These are phyloP conservation scores for Spea bombifrons DNA, from an alignment of 2,113 vertebrate species.

Conservation along the genomic window DNA sequence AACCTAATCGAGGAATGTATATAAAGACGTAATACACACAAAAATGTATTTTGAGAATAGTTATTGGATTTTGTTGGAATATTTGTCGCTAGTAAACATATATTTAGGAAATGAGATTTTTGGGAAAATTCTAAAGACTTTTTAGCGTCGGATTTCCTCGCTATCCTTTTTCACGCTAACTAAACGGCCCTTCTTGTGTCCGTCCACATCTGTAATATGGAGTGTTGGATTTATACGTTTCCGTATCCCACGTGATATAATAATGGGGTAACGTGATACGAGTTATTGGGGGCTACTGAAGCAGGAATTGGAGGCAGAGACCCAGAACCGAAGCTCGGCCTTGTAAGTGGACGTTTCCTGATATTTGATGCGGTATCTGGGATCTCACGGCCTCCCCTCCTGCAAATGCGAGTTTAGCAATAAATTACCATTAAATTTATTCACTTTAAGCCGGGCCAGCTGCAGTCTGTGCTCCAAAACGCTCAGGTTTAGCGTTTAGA, in stretches of 20 bases:
- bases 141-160: too few species aligned
- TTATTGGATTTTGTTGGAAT: too few species aligned
- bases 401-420: neutral
- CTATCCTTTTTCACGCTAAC: conserved; percentile 5
- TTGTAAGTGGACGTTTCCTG: conserved; percentile 3
- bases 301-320: conserved; percentile 7
- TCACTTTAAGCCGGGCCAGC: too few species aligned
- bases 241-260: conserved; percentile 4
- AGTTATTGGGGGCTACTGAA: conserved; percentile 20
- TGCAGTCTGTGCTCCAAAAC: too few species aligned
- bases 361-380: neutral
- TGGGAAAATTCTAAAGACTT: too few species aligned
- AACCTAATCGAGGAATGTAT: too few species aligned
- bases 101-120: too few species aligned
- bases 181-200: neutral
- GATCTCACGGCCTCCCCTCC: neutral
- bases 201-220: neutral
- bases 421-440: neutral
- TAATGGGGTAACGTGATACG: neutral
- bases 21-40: too few species aligned
- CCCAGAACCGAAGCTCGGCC: conserved; percentile 1
- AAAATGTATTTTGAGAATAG: too few species aligned
- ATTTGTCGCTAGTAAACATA: too few species aligned
- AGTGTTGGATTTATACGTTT: neutral
- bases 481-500: too few species aligned